Base-by-base conservation (phyloP, 2,797 vertebrate genomes). In the Neostethus bicornis region DNA sequence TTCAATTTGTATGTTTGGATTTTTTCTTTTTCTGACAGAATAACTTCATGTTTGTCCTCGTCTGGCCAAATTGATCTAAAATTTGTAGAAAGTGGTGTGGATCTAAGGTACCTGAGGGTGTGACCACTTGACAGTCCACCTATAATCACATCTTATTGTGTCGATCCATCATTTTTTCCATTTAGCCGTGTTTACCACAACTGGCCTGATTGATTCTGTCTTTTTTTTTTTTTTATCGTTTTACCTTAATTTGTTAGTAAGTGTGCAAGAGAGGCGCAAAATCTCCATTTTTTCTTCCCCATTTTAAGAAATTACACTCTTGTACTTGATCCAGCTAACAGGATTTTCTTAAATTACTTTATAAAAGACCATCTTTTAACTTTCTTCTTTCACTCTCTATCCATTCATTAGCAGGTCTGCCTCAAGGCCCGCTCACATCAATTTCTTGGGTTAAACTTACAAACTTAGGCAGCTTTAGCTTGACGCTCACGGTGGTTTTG, bases 291-390 rank as follows among this genome's bases (percentile, higher is more conserved):
- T 85, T 85, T 79, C n/a, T n/a, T n/a, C n/a, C 87, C 87, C 87
- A 84, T 91, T 92, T 97, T 95, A 91, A 97, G 95, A 96, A 96
- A 97, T 96, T 93, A 90, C 95, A 96, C 93, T 97, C 96, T 96
- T 99, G 96, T 98, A 96, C 95, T 98, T 94, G 97, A 99, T 99
- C 94, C 96, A 97, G 96, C 96, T 99, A 99, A 99, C 95, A 98
- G 97, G 97, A 99, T 99, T 99, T 99, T 99, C 96, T 95, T 96
- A 98, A 95, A 98, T 99, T 99, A 98, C 95, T 97, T 96, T 95
- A 96, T 96, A 96, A 97, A 96, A 97, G 94, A 96, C 94, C 95
- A 98, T 98, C 96, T 98, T 98, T 95, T 96, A 98, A 99, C 95
- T 98, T 98, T 96, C 95, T 94, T 96, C 94, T 96, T 96, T 95